These are phyloP conservation scores for Phragmatobia fuliginosa DNA, from an alignment of 2,888 invertebrate species.

Conservation along the genomic window DNA sequence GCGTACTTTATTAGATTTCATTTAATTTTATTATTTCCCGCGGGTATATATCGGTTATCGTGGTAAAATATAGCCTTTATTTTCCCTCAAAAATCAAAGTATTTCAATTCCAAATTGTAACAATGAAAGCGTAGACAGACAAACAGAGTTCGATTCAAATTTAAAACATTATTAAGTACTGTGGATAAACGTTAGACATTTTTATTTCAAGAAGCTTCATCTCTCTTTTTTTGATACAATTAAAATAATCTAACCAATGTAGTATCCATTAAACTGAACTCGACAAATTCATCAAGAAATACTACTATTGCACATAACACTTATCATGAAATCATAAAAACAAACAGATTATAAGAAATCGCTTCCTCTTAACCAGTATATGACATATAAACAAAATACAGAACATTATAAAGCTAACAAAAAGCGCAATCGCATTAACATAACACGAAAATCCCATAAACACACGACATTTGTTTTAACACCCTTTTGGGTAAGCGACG, in stretches of 20 bases:
- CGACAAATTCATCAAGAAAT: background rate
- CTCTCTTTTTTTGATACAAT: background rate
- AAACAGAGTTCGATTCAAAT: too few species aligned
- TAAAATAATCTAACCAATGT: background rate
- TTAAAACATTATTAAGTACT: too few species aligned
- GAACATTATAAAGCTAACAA: slow-evolving; percentile 52
- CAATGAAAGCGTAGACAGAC: too few species aligned
- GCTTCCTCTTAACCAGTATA: background rate
- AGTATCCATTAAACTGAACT: background rate
- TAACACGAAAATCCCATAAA: slow-evolving; percentile 85
- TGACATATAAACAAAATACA: slow-evolving; percentile 30
- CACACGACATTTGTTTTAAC: slow-evolving; percentile 81
- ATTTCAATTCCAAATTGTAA: too few species aligned
- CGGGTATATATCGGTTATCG: too few species aligned
- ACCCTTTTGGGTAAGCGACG: slow-evolving; percentile 73
- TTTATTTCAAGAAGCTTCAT: background rate
- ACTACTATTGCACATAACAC: background rate
- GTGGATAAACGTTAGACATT: too few species aligned
- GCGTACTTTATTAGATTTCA: too few species aligned
- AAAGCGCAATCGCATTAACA: slow-evolving; percentile 75
- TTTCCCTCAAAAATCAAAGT: too few species aligned
- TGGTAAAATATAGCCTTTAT: too few species aligned
- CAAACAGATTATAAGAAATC: background rate
- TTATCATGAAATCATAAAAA: background rate
- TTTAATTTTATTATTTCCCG: too few species aligned